phyloP scores from a whole-genome alignment of 2,113 vertebrate species.

The Cathartes aura region DNA sequence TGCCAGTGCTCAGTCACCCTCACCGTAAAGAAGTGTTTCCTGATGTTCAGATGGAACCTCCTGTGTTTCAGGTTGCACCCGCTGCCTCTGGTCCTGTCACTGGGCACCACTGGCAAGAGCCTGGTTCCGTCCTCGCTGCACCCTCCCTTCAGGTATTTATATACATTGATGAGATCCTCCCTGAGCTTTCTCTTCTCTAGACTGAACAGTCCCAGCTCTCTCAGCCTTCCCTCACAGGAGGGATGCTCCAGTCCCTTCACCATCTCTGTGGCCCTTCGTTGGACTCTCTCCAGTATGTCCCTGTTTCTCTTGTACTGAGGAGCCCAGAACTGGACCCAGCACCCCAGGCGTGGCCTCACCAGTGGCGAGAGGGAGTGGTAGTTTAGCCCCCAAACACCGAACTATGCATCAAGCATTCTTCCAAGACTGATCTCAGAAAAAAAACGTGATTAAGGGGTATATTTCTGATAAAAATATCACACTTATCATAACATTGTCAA shows the following conservation, averaged over 20 bases:
- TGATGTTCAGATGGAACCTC: neutral
- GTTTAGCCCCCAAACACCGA: neutral
- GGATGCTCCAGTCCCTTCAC: neutral
- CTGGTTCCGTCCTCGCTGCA: neutral
- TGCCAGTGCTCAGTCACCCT: too few relatives aligned
- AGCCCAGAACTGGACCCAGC: neutral
- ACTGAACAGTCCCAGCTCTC: neutral
- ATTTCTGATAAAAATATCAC: neutral
- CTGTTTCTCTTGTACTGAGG: neutral
- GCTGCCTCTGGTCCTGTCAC: neutral
- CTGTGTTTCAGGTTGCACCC: neutral
- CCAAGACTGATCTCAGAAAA: neutral
- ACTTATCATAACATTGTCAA: neutral
- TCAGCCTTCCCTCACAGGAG: neutral
- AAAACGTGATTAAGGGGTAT: neutral
- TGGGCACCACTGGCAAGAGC: too few relatives aligned
- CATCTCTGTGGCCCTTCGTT: accelerated
- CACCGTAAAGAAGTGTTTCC: neutral
- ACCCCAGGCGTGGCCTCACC: neutral
- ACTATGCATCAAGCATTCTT: neutral
- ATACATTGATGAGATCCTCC: neutral
- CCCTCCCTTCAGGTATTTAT: neutral
- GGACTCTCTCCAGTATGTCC: neutral
- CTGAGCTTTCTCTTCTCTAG: neutral
- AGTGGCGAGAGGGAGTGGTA: neutral